A percentile compares a stretch with the other conserved stretches of the same genome.
Conservation (phyloP, 1,140 invertebrate genomes). For the Apis florea region DNA sequence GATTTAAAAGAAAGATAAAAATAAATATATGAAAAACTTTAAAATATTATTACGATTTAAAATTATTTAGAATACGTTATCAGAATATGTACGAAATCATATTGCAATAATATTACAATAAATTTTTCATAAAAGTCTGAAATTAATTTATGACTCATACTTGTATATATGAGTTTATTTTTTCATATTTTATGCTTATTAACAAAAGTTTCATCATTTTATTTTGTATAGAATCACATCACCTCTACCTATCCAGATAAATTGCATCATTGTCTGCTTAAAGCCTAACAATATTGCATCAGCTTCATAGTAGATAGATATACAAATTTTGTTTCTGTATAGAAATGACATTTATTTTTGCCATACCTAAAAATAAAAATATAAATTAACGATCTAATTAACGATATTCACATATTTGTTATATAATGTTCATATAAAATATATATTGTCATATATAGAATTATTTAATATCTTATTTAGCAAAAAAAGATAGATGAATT, state of each 20-base stretch:
- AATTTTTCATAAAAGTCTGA: too few relatives aligned
- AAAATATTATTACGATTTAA: too few relatives aligned
- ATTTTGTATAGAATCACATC: too few relatives aligned
- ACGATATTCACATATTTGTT: background rate
- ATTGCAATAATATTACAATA: too few relatives aligned
- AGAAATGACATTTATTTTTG: background rate
- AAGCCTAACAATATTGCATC: background rate
- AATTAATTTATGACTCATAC: too few relatives aligned
- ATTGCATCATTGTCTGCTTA: background rate
- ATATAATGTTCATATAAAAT: background rate
- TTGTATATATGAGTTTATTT: too few relatives aligned
- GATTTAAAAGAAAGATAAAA: too few relatives aligned
- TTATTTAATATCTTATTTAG: background rate
- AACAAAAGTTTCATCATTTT: too few relatives aligned
- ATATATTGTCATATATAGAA: background rate
- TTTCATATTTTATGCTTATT: too few relatives aligned
- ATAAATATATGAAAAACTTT: too few relatives aligned
- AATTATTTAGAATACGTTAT: too few relatives aligned
- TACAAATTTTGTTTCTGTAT: background rate
- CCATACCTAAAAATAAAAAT: background rate
- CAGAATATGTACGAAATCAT: too few relatives aligned
- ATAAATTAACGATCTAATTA: background rate
- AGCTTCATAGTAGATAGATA: background rate
- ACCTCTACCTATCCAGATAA: background rate
- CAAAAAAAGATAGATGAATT: background rate